phyloP scores from a whole-genome alignment of 2,113 vertebrate species.

The Lasiurus borealis region DNA sequence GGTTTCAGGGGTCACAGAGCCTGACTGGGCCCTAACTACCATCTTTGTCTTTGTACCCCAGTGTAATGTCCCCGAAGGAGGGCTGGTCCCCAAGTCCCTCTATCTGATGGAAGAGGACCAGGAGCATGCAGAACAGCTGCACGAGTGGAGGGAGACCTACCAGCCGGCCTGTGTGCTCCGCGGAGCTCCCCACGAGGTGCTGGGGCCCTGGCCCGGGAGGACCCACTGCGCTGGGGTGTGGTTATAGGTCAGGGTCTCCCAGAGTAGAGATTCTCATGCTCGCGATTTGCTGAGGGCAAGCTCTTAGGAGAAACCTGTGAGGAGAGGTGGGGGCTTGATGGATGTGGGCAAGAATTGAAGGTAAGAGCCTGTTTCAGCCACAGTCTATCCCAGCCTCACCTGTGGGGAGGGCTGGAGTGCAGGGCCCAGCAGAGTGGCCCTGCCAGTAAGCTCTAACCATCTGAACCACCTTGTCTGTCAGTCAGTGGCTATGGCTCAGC shows the following conservation, averaged over 20 bases:
- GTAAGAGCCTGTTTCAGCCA: neutral
- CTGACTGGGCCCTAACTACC: neutral
- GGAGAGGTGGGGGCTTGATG: neutral
- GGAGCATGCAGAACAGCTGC: constrained; percentile 87
- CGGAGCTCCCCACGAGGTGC: constrained; percentile 91
- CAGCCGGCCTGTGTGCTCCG: constrained; percentile 88
- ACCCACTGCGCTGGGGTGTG: accelerated
- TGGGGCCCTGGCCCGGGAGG: neutral
- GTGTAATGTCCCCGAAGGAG: constrained; percentile 92
- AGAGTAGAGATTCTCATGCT: neutral
- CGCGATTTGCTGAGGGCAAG: neutral
- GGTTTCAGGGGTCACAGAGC: neutral
- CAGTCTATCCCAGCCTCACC: neutral
- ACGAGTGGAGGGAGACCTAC: constrained; percentile 91
- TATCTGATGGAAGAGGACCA: constrained; percentile 89
- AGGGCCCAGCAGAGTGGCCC: neutral
- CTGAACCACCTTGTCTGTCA: neutral
- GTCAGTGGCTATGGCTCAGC: neutral
- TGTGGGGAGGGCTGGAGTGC: neutral
- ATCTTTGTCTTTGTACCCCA: constrained; percentile 64
- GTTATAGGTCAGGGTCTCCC: neutral
- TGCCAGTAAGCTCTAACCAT: neutral
- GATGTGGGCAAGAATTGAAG: neutral
- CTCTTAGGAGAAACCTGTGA: neutral
- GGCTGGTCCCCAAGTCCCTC: constrained; percentile 90